Conservation (phyloP, 2,113 vertebrate species). For the Seriola rivoliana region DNA sequence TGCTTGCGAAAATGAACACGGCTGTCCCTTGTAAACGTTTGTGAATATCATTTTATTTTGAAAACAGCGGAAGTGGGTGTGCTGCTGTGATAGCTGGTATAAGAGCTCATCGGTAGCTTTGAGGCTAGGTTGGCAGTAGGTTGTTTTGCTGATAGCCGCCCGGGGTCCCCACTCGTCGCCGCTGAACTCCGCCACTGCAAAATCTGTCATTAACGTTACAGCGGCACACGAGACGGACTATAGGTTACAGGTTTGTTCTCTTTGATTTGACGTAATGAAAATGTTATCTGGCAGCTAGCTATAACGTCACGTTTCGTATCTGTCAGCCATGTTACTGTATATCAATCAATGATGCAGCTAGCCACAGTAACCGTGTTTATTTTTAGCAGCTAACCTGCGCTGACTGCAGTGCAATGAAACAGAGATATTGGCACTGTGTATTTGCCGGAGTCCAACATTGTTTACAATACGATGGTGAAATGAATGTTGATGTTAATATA, state of each 20-base stretch:
- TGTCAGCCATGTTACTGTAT: constrained; percentile 82
- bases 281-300: constrained; percentile 8
- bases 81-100: constrained; percentile 34
- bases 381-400: constrained; percentile 79
- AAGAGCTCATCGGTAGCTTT: constrained; percentile 55
- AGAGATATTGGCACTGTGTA: not conserved
- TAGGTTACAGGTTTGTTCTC: constrained; percentile 77
- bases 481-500: not conserved
- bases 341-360: constrained; percentile 81
- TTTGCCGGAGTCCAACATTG: not conserved
- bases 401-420: constrained; percentile 55
- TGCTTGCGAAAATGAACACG: not conserved
- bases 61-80: constrained; percentile 71
- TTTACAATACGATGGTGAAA: not conserved
- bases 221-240: constrained; percentile 65
- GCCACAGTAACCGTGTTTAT: constrained; percentile 78
- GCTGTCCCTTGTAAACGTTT: not conserved
- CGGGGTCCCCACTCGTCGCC: constrained; percentile 71
- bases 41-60: constrained; percentile 58
- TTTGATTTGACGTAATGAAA: not conserved
- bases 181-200: constrained; percentile 72
- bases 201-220: constrained; percentile 51
- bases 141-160: constrained; percentile 81
- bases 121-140: constrained; percentile 61
- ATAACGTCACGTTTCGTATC: constrained; percentile 65